phyloP scores from a whole-genome alignment of 2,113 vertebrate species.

The Oenanthe melanoleuca region DNA sequence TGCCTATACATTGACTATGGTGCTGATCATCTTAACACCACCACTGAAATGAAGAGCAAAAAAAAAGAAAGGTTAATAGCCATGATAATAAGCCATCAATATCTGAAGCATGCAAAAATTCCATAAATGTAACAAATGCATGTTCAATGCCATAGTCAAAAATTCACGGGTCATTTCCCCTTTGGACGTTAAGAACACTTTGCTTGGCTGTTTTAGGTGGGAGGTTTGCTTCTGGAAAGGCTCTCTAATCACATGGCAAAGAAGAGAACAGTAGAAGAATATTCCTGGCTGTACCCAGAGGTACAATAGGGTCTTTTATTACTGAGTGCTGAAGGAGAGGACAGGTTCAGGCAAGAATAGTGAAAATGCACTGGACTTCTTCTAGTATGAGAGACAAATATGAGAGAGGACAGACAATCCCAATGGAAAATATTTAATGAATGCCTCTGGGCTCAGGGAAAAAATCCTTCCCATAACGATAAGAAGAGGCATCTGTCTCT shows the following conservation, averaged over 20 bases:
- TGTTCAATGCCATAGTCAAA: neutral
- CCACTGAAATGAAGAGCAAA: neutral
- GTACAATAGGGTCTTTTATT: neutral
- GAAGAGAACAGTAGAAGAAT: neutral
- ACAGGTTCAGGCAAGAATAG: neutral
- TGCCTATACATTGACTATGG: neutral
- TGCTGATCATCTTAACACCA: neutral
- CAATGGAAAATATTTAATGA: neutral
- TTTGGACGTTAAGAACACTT: neutral
- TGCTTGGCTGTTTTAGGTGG: neutral
- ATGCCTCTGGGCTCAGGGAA: neutral
- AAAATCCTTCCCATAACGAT: neutral
- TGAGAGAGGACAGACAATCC: neutral
- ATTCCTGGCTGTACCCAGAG: neutral
- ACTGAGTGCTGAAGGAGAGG: neutral
- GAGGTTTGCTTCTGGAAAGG: neutral
- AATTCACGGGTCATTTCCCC: neutral
- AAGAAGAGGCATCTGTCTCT: neutral
- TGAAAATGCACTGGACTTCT: neutral
- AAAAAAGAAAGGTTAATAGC: neutral
- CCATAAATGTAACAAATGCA: neutral
- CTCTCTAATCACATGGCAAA: neutral
- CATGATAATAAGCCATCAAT: neutral
- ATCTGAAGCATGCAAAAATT: neutral
- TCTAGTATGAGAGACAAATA: neutral